Base-by-base conservation (phyloP, 2,888 invertebrate genomes). In the Nomada lathburiana region DNA sequence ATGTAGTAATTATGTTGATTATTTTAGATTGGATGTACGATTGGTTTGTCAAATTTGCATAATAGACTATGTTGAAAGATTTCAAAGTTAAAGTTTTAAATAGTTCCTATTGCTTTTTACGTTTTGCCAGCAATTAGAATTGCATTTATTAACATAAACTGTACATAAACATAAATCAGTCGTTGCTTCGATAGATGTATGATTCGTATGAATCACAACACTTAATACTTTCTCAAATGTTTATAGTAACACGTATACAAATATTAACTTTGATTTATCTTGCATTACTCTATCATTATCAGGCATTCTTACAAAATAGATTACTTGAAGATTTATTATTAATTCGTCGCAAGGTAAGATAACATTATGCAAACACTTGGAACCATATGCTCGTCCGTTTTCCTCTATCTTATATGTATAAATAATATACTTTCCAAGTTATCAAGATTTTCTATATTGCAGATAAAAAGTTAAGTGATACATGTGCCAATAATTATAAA, bases 181-280 rank as follows among this genome's bases (percentile, higher is more conserved):
- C 50, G 60, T 71, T 70, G 2, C 29, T 59, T 29, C 47, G 36
- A 42, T 20, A 20, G 2, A 62, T 62, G 7, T n/a, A 53, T 10
- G 60, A 36, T 20, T 52, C 60, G 29, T 70, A 29, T 23, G 18
- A 62, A 20, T 52, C 36, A 50, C 20, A 16, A 60, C 60, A 52
- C 50, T 71, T 23, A 57, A 47, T 69, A 23, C 10, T 36, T 62
- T 62, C 5, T 1, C 20, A 62, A 42, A 44, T 60, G 10, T 60
- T 60, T 36, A 36, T 60, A 36, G 36, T 36, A 60, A 47, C 13
- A 47, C 47, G 47, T 47, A 47, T 47, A 5, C 26, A 59, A 29
- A 59, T 59, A 59, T 26, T 16, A 59, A 29, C 26, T 59, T 59
- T 26, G 26, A 59, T 59, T 59, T 59, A 26, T 59, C 57, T 26